Evolutionary conservation across 2,797 vertebrate species (phyloP).

Genomic region (Lepus oiostolus): DNA sequence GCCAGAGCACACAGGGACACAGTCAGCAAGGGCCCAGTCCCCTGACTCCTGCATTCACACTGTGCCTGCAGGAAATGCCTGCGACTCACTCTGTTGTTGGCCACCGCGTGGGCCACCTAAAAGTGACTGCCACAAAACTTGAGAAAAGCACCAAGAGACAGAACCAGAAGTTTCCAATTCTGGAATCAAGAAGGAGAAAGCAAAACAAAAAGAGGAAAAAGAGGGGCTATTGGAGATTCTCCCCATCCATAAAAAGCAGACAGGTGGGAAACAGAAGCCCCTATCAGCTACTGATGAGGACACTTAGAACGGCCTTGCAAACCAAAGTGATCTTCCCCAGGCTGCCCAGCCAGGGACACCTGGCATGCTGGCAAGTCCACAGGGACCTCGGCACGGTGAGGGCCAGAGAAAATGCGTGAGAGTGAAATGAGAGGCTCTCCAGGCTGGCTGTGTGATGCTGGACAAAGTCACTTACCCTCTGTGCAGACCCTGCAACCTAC

Average conservation of each 20-base stretch:
- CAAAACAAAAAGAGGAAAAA: background rate
- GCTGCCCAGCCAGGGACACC: background rate
- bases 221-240: background rate
- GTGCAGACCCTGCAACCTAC: rapidly evolving
- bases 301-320: background rate
- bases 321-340: background rate
- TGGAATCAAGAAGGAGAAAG: background rate
- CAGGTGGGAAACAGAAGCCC: background rate
- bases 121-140: background rate
- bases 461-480: background rate
- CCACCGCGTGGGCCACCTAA: background rate
- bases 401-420: background rate
- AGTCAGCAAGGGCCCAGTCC: background rate
- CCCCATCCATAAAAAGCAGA: background rate
- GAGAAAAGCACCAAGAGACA: background rate
- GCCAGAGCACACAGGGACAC: background rate
- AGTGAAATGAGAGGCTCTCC: background rate
- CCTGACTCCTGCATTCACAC: background rate
- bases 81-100: rapidly evolving
- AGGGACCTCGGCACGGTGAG: rapidly evolving
- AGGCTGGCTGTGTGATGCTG: background rate
- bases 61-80: background rate
- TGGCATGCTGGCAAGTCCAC: background rate
- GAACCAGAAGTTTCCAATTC: background rate
- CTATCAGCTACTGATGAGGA: background rate